Evolutionary conservation across 2,797 vertebrate species (phyloP), one percentile per base, ranked within the genome.

Genomic region (Cirrhinus molitorella): DNA sequence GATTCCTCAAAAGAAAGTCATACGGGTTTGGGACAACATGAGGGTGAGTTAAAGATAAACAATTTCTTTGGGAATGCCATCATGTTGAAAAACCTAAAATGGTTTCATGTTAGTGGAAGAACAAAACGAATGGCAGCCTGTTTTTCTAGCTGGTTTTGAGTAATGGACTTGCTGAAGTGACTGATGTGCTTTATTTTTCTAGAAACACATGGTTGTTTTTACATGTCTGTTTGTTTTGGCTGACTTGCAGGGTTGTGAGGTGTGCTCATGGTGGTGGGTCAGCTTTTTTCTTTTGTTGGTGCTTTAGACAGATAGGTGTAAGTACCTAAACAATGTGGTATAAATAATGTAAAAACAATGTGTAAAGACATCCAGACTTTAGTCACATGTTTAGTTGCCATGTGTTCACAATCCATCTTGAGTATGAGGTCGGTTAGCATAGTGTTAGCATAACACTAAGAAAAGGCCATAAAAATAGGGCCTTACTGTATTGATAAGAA

Each of bases 121-220:
- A 28, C 13, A 25, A 59, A 59, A 59, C 4, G n/a, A 23, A 13
- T 25, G 23, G 57, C 21, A 0, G 8, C 19, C 63, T 71, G 68
- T 47, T 71, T 28, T 28, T 14, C 23, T 47, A 4, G 9, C 68
- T 71, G 68, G 8, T 17, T 71, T 71, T 49, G 68, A 71, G 68
- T 71, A n/a, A 71, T 28, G 23, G 13, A 43, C 43, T 28, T 28
- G n/a, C 23, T 49, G 8, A 49, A 70, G 40, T 81, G 79, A 72
- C 40, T 49, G 25, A 59, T 81, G 79, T 61, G 66, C 51, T 61
- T 34, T 53, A 28, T 25, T 59, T 47, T 17, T 61, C 25, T 13
- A 63, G 79, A 47, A 70, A 13, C 8, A 71, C 23, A 23, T n/a
- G 34, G 9, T 14, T 72, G 67, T 81, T 72, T 72, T 81, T 31